Conservation (phyloP, 2,797 vertebrate species). For the Pyrocephalus nanus region DNA sequence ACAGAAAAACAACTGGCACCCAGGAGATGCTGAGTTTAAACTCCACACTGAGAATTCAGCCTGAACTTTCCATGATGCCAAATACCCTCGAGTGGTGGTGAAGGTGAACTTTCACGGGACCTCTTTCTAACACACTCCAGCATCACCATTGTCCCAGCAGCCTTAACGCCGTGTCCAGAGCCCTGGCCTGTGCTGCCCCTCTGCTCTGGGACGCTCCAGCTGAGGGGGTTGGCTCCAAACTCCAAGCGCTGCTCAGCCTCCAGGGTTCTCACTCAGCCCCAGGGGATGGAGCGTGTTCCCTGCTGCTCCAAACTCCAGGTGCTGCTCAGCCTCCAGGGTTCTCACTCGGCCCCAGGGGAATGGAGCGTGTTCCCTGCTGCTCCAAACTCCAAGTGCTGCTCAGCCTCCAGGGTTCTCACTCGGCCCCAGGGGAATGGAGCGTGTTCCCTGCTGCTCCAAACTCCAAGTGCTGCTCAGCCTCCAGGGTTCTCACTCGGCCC, state of each 20-base stretch:
- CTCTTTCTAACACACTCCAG: neutral
- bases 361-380: neutral
- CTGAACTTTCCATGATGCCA: neutral
- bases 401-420: neutral
- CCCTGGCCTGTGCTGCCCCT: neutral
- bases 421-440: neutral
- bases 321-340: neutral
- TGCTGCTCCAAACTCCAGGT: neutral
- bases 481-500: neutral
- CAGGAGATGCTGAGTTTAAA: constrained; percentile 6
- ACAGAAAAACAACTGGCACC: constrained; percentile 38
- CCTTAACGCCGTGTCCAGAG: neutral
- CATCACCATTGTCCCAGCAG: neutral
- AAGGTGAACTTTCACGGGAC: neutral
- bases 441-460: neutral
- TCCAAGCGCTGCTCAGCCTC: neutral
- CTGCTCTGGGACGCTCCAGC: neutral
- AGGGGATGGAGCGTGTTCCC: neutral
- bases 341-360: neutral
- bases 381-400: neutral
- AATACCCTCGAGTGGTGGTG: neutral
- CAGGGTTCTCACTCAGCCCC: neutral
- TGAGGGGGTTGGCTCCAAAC: neutral
- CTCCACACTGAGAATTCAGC: constrained; percentile 11
- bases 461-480: neutral